phyloP scores from a whole-genome alignment of 2,113 vertebrate genomes.

The Pseudorasbora parva region DNA sequence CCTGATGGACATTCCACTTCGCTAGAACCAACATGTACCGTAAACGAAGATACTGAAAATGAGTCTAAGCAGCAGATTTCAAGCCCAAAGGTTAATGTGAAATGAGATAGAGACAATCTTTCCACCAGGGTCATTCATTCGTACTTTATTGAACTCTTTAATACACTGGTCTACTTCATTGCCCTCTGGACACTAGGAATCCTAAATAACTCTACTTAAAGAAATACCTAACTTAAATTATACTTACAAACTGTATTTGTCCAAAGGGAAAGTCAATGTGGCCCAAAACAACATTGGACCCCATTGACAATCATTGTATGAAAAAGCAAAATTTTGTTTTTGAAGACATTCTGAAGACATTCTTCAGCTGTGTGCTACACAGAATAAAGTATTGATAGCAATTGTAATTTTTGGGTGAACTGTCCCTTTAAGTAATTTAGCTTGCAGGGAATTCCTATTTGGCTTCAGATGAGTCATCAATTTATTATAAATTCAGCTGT shows the following conservation, averaged over 20 bases:
- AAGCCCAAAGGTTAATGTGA: slow-evolving; percentile 40
- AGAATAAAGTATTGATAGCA: background rate
- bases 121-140: background rate
- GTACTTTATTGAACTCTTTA: slow-evolving; percentile 26
- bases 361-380: background rate
- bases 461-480: background rate
- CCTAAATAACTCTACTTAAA: background rate
- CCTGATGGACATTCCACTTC: slow-evolving; percentile 6
- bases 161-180: slow-evolving; percentile 5
- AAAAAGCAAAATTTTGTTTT: too few species aligned
- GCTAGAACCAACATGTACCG: background rate
- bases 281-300: background rate
- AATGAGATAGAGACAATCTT: slow-evolving; percentile 1
- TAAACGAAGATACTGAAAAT: slow-evolving; percentile 23
- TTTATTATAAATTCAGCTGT: slow-evolving; percentile 2
- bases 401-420: background rate
- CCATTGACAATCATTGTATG: background rate
- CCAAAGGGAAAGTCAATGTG: background rate
- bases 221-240: background rate
- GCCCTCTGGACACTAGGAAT: background rate
- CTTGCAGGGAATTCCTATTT: slow-evolving; percentile 6
- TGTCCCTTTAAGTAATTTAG: background rate
- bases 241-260: background rate
- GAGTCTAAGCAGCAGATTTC: slow-evolving; percentile 27
- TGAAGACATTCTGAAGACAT: too few species aligned